Conservation (phyloP, 2,888 invertebrate species). For the Epinotia bilunana region DNA sequence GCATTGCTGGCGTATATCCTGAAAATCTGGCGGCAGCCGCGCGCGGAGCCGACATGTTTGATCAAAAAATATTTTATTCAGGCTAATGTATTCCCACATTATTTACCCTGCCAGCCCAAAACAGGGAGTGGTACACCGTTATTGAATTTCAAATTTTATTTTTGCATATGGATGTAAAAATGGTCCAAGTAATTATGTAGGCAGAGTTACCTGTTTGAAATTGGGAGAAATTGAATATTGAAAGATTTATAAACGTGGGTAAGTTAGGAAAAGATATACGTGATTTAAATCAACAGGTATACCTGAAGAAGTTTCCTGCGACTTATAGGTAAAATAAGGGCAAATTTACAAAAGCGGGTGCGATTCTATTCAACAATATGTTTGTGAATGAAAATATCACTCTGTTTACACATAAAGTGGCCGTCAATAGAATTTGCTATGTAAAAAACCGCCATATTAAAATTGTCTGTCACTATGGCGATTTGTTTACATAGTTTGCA, state of each 20-base stretch:
- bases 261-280: neutral
- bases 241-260: neutral
- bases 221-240: constrained; percentile 13
- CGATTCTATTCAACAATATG: neutral
- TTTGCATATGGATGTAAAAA: constrained; percentile 53
- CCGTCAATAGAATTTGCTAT: no score
- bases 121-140: constrained; percentile 48
- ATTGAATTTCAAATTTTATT: constrained; percentile 55
- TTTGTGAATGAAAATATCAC: no score
- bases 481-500: no score
- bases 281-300: neutral
- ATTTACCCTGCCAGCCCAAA: constrained; percentile 43
- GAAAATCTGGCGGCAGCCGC: constrained; percentile 11
- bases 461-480: no score
- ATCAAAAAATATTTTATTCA: constrained; percentile 42
- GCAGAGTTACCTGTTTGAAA: constrained; percentile 22
- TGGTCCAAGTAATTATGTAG: constrained; percentile 48
- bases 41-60: constrained; percentile 7
- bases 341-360: neutral
- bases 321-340: neutral
- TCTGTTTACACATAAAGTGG: no score
- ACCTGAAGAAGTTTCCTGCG: neutral
- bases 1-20: neutral
- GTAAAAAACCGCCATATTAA: no score
- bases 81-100: constrained; percentile 44